These are phyloP conservation scores for Notocelia uddmanniana DNA, from an alignment of 2,888 invertebrate genomes.

Conservation along the genomic window DNA sequence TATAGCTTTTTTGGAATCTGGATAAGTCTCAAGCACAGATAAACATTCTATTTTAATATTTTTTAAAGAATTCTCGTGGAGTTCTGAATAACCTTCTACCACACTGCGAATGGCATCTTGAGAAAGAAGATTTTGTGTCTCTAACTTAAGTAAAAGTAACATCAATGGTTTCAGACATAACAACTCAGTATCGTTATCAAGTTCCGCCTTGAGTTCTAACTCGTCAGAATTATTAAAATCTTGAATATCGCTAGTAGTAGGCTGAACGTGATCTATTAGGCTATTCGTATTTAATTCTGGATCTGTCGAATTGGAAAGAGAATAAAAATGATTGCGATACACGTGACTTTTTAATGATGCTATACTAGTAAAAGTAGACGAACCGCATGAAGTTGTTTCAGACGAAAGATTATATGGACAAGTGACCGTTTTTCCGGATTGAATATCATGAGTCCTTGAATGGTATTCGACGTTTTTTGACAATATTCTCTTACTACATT, in stretches of 20 bases:
- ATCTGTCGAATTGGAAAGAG: neutral
- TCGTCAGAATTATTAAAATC: neutral
- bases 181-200: neutral
- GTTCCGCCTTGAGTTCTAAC: neutral
- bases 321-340: neutral
- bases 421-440: conserved; percentile 1
- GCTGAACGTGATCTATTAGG: neutral
- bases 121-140: too few species aligned
- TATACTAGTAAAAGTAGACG: conserved; percentile 4
- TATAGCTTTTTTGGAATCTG: too few species aligned
- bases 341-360: conserved; percentile 4
- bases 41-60: too few species aligned
- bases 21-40: too few species aligned
- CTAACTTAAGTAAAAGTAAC: too few species aligned
- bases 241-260: conserved; percentile 1
- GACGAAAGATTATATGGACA: conserved; percentile 4
- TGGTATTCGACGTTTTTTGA: neutral
- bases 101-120: too few species aligned
- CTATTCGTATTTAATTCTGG: neutral
- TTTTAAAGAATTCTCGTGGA: too few species aligned
- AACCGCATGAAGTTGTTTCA: neutral
- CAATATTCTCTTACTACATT: conserved; percentile 1
- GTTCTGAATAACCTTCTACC: too few species aligned
- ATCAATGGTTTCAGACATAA: neutral
- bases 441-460: conserved; percentile 4